Evolutionary conservation across 1,140 invertebrate species (phyloP).

Genomic region (Harpegnathos saltator): DNA sequence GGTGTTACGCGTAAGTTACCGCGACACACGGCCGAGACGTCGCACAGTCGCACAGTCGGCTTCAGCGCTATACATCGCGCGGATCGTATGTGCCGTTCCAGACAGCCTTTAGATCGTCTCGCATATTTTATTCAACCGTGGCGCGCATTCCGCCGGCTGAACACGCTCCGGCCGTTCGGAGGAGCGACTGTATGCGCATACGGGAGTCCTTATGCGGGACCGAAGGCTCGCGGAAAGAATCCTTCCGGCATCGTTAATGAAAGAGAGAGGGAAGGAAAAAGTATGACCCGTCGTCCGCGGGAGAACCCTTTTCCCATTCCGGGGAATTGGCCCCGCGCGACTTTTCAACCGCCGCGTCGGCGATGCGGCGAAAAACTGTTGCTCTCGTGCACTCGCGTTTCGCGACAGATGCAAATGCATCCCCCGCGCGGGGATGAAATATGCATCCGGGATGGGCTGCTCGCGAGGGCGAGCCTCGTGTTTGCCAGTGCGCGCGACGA

Average conservation of each 20-base stretch:
- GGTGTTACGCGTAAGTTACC: neutral
- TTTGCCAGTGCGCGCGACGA: neutral
- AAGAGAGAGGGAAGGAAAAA: neutral
- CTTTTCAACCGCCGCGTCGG: neutral
- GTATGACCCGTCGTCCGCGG: too few relatives aligned
- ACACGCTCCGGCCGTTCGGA: conserved; percentile 29
- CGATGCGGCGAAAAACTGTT: conserved; percentile 25
- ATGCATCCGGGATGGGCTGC: conserved; percentile 15
- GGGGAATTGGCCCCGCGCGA: conserved; percentile 25
- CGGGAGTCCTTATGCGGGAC: neutral
- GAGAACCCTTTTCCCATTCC: neutral
- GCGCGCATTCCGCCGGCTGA: conserved; percentile 39
- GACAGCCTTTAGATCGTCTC: conserved; percentile 50
- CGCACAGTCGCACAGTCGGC: conserved; percentile 27
- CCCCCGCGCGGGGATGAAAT: conserved; percentile 16
- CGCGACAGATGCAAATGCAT: conserved; percentile 22
- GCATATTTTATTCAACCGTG: conserved; percentile 56
- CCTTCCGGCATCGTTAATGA: conserved; percentile 8
- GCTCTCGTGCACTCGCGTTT: conserved; percentile 19
- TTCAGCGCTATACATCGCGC: conserved; percentile 6
- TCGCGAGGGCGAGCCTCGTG: neutral
- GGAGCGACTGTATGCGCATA: conserved; percentile 14
- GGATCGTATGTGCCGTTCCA: conserved; percentile 7
- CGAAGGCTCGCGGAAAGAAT: conserved; percentile 36
- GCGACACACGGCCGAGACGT: conserved; percentile 8